Evolutionary conservation across 2,113 vertebrate species (phyloP), one percentile per base, ranked within the genome.

Genomic region (Microcebus griseorufus): DNA sequence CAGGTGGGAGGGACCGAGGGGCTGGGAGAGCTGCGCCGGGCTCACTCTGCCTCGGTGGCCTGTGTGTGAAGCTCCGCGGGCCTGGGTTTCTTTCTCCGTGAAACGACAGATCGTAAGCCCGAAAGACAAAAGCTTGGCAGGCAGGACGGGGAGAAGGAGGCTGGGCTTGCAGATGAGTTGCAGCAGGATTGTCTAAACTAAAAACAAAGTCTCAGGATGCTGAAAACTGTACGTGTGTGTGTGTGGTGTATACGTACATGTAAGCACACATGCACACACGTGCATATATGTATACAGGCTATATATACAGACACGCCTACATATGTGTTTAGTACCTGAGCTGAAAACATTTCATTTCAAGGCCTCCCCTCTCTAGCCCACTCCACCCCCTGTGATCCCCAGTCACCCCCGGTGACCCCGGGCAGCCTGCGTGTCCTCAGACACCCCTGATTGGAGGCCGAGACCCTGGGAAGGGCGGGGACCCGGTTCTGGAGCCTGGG

Each of bases 191-290:
- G 39, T 37, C 3, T 14, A 22, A 13, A 29, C 34, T 5, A 11
- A 81, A 88, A 72, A 5, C 92, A 16, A 5, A 27, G 22, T 18
- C 7, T 64, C 51, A 51, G 34, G 25, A 2, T 5, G 87, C 62
- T 51, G 25, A 83, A 76, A 25, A 39, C 2, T 8, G 12, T 23
- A 20, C 13, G 45, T 14, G 4, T 10, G 3, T 29, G 23, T 20
- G 34, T 75, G 29, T 17, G 2, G 48, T 60, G 22, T 70, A 3
- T 82, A 4, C 23, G 4, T 12, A 1, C 25, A 32, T 4, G 1
- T 55, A 11, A 1, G 32, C 17, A 8, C 5, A 17, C 23, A 0
- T 8, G 10, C 20, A 32, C 5, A 34, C 5, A 51, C 5, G 34
- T 45, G 5, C 25, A 20, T 34, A 2, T 9, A 79, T 17, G 3